phyloP scores from a whole-genome alignment of 2,888 invertebrate species.

The Dusona sp. region DNA sequence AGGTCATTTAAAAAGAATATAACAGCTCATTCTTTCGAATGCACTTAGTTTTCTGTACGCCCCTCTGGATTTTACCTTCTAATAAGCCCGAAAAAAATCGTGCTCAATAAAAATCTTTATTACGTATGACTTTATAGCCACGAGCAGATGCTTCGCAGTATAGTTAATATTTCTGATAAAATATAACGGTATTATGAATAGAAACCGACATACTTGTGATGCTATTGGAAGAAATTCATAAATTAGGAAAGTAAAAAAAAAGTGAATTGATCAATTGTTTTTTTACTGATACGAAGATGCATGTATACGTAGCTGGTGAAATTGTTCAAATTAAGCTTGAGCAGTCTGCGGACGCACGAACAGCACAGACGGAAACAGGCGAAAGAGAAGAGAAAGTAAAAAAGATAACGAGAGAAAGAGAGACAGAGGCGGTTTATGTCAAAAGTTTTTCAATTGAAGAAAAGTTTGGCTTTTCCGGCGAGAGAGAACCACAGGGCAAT shows the following conservation, averaged over 20 bases:
- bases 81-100: not conserved
- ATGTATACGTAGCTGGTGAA: conserved; percentile 1
- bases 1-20: not conserved
- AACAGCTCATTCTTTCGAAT: not conserved
- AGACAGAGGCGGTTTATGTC: conserved; percentile 71
- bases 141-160: not conserved
- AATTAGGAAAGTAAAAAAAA: not conserved
- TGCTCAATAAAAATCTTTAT: not conserved
- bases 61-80: not conserved
- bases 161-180: not conserved
- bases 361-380: conserved; percentile 54
- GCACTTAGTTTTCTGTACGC: not conserved
- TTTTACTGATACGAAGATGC: not conserved
- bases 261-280: not conserved
- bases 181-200: not conserved
- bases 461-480: conserved; percentile 75
- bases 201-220: not conserved
- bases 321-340: conserved; percentile 58
- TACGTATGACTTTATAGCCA: not conserved
- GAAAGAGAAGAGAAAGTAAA: conserved; percentile 59
- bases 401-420: conserved; percentile 66
- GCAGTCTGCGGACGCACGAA: conserved; percentile 43
- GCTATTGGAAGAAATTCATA: not conserved
- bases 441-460: conserved; percentile 82
- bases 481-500: conserved; percentile 70